Percentiles rank a stretch among this genome's conserved stretches.
phyloP scores from a whole-genome alignment of 2,113 vertebrate genomes.

The Benitochromis conjunctus region DNA sequence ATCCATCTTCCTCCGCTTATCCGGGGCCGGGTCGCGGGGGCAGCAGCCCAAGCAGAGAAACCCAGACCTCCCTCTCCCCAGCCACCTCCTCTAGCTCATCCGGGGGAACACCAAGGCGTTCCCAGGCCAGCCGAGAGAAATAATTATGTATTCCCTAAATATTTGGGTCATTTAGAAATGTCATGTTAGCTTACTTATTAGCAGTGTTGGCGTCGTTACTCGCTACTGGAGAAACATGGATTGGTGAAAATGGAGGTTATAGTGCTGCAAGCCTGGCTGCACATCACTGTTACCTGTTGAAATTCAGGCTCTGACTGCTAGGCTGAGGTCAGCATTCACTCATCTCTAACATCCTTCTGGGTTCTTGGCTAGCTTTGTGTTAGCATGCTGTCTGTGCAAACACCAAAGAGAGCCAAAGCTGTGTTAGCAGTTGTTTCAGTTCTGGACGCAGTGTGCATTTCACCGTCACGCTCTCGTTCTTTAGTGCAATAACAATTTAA shows the following conservation, averaged over 20 bases:
- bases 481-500: not conserved
- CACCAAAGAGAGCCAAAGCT: not conserved
- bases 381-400: not conserved
- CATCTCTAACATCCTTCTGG: not conserved
- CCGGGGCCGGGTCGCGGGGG: too few relatives aligned
- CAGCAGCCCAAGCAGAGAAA: too few relatives aligned
- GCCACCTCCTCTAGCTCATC: too few relatives aligned
- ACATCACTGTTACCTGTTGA: not conserved
- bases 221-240: not conserved
- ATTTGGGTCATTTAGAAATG: not conserved
- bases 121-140: too few relatives aligned
- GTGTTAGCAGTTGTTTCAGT: not conserved
- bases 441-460: not conserved
- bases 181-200: not conserved
- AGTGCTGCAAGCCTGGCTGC: not conserved
- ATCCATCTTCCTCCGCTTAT: too few relatives aligned
- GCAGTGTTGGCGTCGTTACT: not conserved
- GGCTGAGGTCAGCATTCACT: not conserved
- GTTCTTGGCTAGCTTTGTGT: not conserved
- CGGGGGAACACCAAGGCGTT: too few relatives aligned
- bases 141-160: not conserved
- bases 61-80: too few relatives aligned
- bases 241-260: not conserved
- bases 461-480: not conserved
- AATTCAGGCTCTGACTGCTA: not conserved